Evolutionary conservation across 2,797 vertebrate species (phyloP).

Genomic region (Pristis pectinata): DNA sequence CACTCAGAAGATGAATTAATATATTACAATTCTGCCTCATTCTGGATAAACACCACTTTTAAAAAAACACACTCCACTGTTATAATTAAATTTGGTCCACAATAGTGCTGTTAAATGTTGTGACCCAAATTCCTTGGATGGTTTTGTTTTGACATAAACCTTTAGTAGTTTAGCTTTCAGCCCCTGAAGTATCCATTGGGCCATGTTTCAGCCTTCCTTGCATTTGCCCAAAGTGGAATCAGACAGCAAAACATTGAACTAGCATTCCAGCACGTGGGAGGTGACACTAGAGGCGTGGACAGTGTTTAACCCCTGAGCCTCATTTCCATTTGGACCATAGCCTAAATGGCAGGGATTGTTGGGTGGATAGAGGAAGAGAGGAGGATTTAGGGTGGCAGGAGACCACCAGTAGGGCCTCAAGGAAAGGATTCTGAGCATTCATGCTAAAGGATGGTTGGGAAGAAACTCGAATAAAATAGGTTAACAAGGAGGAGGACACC

Average conservation of each 20-base stretch:
- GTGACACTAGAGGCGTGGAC: not conserved
- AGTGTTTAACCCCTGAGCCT: not conserved
- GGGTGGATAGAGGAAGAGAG: not conserved
- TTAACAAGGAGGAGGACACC: not conserved
- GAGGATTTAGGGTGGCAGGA: not conserved
- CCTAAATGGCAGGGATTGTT: not conserved
- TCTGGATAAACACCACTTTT: not conserved
- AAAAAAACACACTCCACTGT: not conserved
- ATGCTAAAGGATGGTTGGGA: not conserved
- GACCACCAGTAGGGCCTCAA: not conserved
- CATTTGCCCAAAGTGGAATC: not conserved
- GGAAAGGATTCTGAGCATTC: too few relatives aligned
- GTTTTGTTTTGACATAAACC: not conserved
- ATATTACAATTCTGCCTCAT: not conserved
- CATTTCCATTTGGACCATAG: not conserved
- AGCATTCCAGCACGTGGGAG: not conserved
- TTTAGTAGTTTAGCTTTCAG: not conserved
- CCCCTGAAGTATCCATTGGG: not conserved
- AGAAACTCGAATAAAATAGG: not conserved
- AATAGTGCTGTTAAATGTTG: not conserved
- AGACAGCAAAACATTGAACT: not conserved
- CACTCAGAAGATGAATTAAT: not conserved
- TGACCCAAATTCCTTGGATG: not conserved
- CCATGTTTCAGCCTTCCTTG: not conserved
- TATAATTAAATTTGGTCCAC: not conserved